Evolutionary conservation across 2,888 invertebrate species (phyloP), one percentile per base, ranked within the genome.

Genomic region (Drosophila algonquin): DNA sequence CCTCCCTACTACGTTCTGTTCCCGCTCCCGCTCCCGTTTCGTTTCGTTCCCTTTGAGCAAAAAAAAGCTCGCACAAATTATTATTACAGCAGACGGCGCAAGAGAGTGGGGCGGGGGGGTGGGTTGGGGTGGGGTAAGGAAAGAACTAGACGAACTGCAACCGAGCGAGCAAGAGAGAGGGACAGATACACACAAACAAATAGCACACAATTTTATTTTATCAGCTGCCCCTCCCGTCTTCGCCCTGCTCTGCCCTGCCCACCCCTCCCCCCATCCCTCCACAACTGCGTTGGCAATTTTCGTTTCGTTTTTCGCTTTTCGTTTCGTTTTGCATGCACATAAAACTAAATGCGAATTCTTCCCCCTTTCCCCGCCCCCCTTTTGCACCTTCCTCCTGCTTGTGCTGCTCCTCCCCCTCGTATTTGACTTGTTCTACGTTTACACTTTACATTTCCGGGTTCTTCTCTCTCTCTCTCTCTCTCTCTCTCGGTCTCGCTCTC

Each of bases 251-350:
- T 46, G 24, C 24, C 24, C 24, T 24, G 24, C 24, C 24, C 16
- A 9, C 16, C 18, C 18, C 18, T 18, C 18, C 18, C 16, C 0
- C 55, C 24, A 0, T 3, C 21, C 18, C 47, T 21, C 45, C 6
- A 21, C 50, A 44, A 10, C 35, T 45, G 27, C 35, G 10, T 57
- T 40, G 47, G 47, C 30, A 57, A 51, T 67, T 56, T 46, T 55
- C 67, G 69, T 77, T 73, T 67, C 67, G 60, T 79, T 71, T 73
- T 74, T 75, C 73, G 76, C 77, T 81, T 74, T 76, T 81, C 80
- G 65, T 86, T 81, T 87, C 80, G 71, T 68, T 84, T 81, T 77
- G 81, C 83, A 83, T 83, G 81, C 81, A 81, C 73, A 87, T 84
- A 71, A 73, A 74, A 83, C 65, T 62, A 73, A 82, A 86, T 82